phyloP scores from a whole-genome alignment of 35 echinoderm and acorn worm species.

The Diadema setosum region DNA sequence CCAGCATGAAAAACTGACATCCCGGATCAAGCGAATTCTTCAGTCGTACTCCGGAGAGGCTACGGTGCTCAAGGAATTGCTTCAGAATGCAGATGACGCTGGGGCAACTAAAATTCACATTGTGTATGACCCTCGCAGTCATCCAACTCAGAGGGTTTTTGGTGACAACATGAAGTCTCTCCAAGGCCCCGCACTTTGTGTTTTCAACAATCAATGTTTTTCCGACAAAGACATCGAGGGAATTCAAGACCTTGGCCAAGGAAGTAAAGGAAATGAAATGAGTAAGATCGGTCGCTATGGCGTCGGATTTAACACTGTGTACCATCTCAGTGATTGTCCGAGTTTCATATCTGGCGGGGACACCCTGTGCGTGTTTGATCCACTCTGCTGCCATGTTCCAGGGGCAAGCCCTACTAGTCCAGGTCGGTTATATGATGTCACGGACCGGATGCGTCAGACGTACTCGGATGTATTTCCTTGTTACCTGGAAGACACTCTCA shows the following conservation, averaged over 20 bases:
- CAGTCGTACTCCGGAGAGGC: conserved; percentile 31
- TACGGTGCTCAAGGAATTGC: conserved; percentile 63
- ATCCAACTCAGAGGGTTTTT: conserved; percentile 14
- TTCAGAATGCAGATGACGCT: conserved; percentile 92
- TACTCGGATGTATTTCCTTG: conserved; percentile 39
- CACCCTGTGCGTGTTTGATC: conserved; percentile 67
- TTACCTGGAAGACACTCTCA: conserved; percentile 18
- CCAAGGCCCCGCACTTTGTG: conserved; percentile 58
- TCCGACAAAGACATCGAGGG: conserved; percentile 75
- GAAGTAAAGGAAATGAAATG: conserved; percentile 39
- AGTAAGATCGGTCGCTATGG: conserved; percentile 69
- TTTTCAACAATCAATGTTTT: conserved; percentile 77
- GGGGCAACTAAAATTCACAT: conserved; percentile 64
- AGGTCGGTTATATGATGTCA: neutral
- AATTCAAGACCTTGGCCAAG: conserved; percentile 73
- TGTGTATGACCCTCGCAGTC: conserved; percentile 47
- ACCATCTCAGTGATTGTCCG: conserved; percentile 82
- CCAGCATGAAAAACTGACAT: conserved; percentile 67
- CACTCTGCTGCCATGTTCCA: conserved; percentile 14
- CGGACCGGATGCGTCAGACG: neutral
- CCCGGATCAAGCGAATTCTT: conserved; percentile 44
- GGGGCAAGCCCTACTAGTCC: neutral
- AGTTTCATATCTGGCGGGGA: conserved; percentile 46
- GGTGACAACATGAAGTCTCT: neutral
- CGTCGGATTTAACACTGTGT: conserved; percentile 83